Base-by-base conservation (phyloP, 1,140 invertebrate genomes). In the Berghia stephanieae region DNA sequence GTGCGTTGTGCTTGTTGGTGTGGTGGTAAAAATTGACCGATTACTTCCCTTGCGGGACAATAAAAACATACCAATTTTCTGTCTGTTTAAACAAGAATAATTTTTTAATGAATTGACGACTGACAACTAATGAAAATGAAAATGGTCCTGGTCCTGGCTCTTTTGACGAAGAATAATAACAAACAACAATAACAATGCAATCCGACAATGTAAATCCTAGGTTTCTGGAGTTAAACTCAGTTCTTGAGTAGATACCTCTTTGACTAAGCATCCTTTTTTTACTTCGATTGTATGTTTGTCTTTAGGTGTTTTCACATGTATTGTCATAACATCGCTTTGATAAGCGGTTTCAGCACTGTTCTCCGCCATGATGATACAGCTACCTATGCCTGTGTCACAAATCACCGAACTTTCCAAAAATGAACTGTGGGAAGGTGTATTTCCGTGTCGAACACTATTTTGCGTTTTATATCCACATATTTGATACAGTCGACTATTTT, bases 281-380 rank as follows among this genome's bases (percentile, higher is more conserved):
- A 97, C 93, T 91, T 96, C 93, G 78, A 98, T 92, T 82, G 92
- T 93, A 90, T 98, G 95, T 89, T 95, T 96, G 90, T 98, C 96
- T 92, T 98, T 98, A 44, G 96, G 94, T 79, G 96, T 98, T 94
- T 98, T 98, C 75, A 98, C 94, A 85, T 94, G 95, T 87, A 99
- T 92, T 83, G 93, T 96, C 88, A 98, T 94, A 80, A 83, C 86
- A 55, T 80, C 80, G n/a, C 79, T 72, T 83, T n/a, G n/a, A n/a
- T 83, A 82, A 70, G 79, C 81, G 80, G 71, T 82, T 80, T 86
- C 84, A 34, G 66, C 66, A 75, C 77, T 76, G 40, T 68, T 82
- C 71, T 89, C 88, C 82, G 88, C 88, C 88, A 89, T 89, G 78
- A 68, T 78, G 73, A 63, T n/a, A n/a, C n/a, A n/a, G n/a, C n/a